Conservation (phyloP, 1,140 invertebrate species). For the Zaprionus lachaisei region DNA sequence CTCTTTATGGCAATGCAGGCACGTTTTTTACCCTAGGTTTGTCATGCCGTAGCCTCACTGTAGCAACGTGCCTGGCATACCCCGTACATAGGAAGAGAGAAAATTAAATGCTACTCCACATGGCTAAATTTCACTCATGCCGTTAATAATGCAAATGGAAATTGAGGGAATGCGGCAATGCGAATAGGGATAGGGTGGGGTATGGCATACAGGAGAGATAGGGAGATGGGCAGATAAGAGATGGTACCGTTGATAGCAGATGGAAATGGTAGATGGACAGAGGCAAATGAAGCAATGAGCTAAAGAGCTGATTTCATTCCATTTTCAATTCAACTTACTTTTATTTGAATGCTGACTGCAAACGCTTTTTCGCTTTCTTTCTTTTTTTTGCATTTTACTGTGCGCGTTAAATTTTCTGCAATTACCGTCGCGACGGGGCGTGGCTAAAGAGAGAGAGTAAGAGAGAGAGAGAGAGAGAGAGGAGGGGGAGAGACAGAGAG, state of each 20-base stretch:
- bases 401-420: conserved; percentile 58
- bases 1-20: background rate
- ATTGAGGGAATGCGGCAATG: conserved; percentile 10
- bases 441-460: background rate
- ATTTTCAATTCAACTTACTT: conserved; percentile 78
- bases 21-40: background rate
- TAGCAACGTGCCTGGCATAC: background rate
- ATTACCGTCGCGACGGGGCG: conserved; percentile 56
- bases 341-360: conserved; percentile 57
- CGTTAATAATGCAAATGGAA: conserved; percentile 72
- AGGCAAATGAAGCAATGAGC: conserved; percentile 47
- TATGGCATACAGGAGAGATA: background rate
- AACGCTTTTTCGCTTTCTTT: conserved; percentile 13
- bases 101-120: conserved; percentile 50
- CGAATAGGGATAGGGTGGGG: background rate
- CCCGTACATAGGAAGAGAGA: conserved; percentile 21
- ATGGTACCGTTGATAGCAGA: background rate
- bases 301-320: conserved; percentile 77
- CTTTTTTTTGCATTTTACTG: conserved; percentile 19
- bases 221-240: background rate
- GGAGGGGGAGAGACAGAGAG: background rate
- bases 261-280: conserved; percentile 9
- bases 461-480: background rate
- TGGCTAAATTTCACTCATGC: conserved; percentile 62
- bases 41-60: background rate